phyloP scores from a whole-genome alignment of 2,888 invertebrate genomes.

The Apamea anceps region DNA sequence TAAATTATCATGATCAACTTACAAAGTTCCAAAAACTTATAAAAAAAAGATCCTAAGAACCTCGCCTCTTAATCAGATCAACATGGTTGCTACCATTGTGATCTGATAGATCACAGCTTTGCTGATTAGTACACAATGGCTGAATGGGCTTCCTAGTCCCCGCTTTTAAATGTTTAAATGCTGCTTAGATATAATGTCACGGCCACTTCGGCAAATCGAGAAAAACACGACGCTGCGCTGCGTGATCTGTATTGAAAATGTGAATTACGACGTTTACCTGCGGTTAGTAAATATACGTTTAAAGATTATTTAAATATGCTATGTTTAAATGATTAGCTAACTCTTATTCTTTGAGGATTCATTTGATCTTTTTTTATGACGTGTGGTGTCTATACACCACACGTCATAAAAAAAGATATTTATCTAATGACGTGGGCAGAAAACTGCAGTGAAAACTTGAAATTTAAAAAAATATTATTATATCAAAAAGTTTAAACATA shows the following conservation, averaged over 20 bases:
- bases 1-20: background rate
- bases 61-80: background rate
- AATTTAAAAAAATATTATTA: background rate
- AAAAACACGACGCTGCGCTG: conserved; percentile 2
- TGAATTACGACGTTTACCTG: background rate
- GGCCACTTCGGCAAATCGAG: conserved; percentile 46
- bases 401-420: background rate
- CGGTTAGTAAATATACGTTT: background rate
- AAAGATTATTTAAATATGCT: background rate
- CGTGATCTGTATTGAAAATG: background rate
- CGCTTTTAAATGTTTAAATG: conserved; percentile 7
- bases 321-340: background rate
- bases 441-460: background rate
- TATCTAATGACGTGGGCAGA: background rate
- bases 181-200: conserved; percentile 63
- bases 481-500: background rate
- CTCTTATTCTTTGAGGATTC: background rate
- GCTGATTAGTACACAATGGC: conserved; percentile 49
- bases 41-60: background rate
- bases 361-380: too few relatives aligned
- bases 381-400: too few relatives aligned
- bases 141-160: conserved; percentile 42
- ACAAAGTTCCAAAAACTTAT: background rate
- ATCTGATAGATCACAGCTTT: conserved; percentile 56
- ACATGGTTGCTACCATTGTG: conserved; percentile 25